Evolutionary conservation across 2,113 vertebrate genomes (phyloP), one percentile per base, ranked within the genome.

Genomic region (Halichoerus grypus): DNA sequence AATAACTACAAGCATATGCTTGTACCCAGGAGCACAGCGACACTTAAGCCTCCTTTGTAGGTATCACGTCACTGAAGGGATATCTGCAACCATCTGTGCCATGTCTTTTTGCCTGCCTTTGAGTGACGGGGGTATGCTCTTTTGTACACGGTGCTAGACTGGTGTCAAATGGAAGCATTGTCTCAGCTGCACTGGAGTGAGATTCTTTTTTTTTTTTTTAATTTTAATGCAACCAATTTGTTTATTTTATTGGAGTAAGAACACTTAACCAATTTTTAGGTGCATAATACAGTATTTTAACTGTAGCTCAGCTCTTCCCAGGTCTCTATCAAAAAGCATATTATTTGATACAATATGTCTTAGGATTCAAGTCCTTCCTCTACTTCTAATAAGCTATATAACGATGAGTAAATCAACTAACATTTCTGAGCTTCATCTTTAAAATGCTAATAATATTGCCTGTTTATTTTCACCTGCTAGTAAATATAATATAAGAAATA

Each of bases 41-140:
- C 6, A 53, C 15, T 51, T 31, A 9, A 46, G 12, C 28, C 13
- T 7, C 2, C 1, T 84, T 55, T 42, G 9, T 24, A 46, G 11
- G 1, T 26, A 22, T 18, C 21, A 51, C 7, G 19, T 7, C 0
- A 28, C 7, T 1, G 39, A 80, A 51, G 26, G 24, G 6, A 46
- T 26, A 39, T 39, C 67, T 53, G 55, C 9, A 59, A 26, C 8
- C 9, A 28, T 6, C 4, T 80, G 11, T 36, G 10, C 5, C 12
- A 18, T 12, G 14, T 10, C n/a, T 49, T 72, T 55, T 69, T 57
- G 9, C 7, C 9, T 46, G 0, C 57, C 2, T 65, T 59, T 42
- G 19, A 76, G 26, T 53, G 4, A 57, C 42, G n/a, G 4, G 65
- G 0, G 0, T 69, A 9, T 4, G 9, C 2, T 77, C 1, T 24